Percentiles rank a stretch among this genome's conserved stretches.
phyloP scores from a whole-genome alignment of 2,797 vertebrate genomes.

The Pyrocephalus nanus region DNA sequence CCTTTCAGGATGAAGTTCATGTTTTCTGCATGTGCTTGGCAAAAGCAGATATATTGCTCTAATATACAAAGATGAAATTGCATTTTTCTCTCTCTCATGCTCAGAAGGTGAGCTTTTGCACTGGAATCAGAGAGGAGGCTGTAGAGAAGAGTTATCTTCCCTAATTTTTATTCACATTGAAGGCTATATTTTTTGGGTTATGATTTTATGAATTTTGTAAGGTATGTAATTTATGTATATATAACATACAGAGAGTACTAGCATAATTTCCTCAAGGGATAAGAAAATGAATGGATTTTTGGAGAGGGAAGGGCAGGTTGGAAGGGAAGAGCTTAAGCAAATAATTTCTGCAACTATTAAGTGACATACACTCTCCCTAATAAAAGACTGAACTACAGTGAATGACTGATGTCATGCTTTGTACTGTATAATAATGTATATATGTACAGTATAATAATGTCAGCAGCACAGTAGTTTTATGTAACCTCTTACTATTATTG shows the following conservation, averaged over 20 bases:
- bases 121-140: conserved; percentile 15
- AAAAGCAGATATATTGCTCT: conserved; percentile 26
- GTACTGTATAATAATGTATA: not conserved
- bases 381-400: conserved; percentile 22
- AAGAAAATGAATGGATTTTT: conserved; percentile 29
- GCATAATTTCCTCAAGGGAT: conserved; percentile 11
- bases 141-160: conserved; percentile 41
- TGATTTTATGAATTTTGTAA: conserved; percentile 55
- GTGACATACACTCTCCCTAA: not conserved
- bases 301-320: not conserved
- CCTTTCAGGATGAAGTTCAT: conserved; percentile 54
- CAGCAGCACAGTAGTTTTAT: conserved; percentile 15
- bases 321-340: conserved; percentile 4
- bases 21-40: conserved; percentile 35
- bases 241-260: not conserved
- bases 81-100: conserved; percentile 33
- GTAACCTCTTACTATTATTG: conserved; percentile 42
- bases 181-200: conserved; percentile 32
- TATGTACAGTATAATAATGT: not conserved
- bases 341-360: conserved; percentile 43
- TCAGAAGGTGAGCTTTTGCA: not conserved
- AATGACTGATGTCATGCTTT: conserved; percentile 25
- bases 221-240: not conserved
- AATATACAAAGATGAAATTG: conserved; percentile 61
- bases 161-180: conserved; percentile 56